Conservation (phyloP, 2,113 vertebrate genomes). For the Pithys albifrons region DNA sequence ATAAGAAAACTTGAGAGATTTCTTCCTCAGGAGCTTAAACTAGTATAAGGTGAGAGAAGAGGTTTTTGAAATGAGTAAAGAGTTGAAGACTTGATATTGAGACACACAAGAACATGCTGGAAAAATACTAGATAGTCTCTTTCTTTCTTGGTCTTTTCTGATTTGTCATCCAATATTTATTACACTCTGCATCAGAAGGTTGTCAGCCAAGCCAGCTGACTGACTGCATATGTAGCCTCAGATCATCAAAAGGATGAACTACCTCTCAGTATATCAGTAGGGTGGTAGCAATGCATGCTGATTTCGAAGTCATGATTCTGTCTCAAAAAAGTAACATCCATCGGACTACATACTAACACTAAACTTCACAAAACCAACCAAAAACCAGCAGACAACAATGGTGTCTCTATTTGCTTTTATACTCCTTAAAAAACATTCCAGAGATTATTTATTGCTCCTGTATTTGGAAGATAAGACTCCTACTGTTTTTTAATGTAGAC, state of each 20-base stretch:
- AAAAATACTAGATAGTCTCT: background rate
- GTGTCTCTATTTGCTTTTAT: background rate
- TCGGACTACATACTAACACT: background rate
- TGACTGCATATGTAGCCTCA: background rate
- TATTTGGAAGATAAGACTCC: background rate
- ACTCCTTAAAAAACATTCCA: background rate
- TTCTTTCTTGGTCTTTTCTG: background rate
- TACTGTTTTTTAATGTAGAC: background rate
- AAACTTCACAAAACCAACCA: background rate
- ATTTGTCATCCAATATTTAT: background rate
- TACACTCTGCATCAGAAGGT: background rate
- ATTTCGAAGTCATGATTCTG: background rate
- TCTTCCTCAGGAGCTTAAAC: background rate
- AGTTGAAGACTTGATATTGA: background rate
- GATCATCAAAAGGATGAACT: background rate
- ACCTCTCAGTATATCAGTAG: background rate
- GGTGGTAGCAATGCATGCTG: background rate
- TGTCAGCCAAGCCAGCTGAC: background rate
- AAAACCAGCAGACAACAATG: background rate
- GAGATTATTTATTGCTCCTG: background rate
- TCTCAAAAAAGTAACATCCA: background rate
- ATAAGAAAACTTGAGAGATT: background rate
- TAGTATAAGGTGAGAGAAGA: background rate
- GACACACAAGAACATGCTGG: background rate
- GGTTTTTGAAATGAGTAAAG: background rate